These are phyloP conservation scores for Hirudo medicinalis DNA, from an alignment of 1,140 invertebrate species.

Conservation along the genomic window DNA sequence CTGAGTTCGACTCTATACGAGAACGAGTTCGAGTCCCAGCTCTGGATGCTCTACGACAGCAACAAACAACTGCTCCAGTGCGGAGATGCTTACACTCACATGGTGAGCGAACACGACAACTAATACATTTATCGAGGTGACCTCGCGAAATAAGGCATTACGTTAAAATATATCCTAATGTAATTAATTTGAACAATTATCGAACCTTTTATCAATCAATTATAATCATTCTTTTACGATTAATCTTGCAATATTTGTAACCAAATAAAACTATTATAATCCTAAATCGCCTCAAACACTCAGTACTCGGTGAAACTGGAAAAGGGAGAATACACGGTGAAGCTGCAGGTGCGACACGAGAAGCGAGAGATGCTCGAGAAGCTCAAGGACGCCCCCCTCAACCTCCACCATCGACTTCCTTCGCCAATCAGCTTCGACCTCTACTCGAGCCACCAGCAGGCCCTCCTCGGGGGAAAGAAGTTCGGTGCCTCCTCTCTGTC, in stretches of 20 bases:
- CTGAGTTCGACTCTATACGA: constrained; percentile 81
- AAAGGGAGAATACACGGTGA: constrained; percentile 83
- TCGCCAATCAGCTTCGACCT: constrained; percentile 59
- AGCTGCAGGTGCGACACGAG: constrained; percentile 76
- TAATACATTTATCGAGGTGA: too few species aligned
- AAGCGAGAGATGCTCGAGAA: constrained; percentile 71
- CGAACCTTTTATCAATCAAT: too few species aligned
- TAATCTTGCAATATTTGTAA: too few species aligned
- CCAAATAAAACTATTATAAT: too few species aligned
- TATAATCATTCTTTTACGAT: too few species aligned
- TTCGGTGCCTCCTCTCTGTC: constrained; percentile 49
- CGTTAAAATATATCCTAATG: too few species aligned
- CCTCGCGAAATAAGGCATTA: too few species aligned
- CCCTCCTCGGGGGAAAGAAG: constrained; percentile 60
- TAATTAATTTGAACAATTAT: too few species aligned
- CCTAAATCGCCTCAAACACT: too few species aligned
- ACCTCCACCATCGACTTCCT: constrained; percentile 62
- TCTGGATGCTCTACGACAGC: constrained; percentile 88
- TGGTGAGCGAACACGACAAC: constrained; percentile 51
- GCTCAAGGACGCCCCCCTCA: constrained; percentile 57
- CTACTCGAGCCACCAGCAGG: constrained; percentile 50
- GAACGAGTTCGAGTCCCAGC: constrained; percentile 81
- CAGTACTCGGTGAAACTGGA: constrained; percentile 77
- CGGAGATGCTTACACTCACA: constrained; percentile 75
- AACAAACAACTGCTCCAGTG: constrained; percentile 72